Evolutionary conservation across 30 jellyfish, hydroid and myxozoan species (phyloP).

Genomic region (Aurelia sp.): DNA sequence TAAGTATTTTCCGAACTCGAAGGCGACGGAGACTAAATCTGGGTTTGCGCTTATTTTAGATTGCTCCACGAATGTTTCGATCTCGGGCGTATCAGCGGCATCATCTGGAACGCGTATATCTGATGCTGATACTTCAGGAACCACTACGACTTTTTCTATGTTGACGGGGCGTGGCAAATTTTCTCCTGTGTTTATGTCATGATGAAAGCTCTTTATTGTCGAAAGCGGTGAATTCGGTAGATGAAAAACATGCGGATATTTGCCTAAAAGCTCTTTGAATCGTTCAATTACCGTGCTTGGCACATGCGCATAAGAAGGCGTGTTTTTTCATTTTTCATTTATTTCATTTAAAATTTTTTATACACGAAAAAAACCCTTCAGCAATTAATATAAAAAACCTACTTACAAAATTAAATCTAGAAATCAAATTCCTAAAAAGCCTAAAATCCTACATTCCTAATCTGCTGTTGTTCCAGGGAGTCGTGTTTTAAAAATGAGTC

Average conservation of each 20-base stretch:
- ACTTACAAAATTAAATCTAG: too few relatives aligned
- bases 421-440: too few relatives aligned
- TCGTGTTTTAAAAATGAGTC: too few relatives aligned
- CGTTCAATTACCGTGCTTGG: conserved; percentile 2
- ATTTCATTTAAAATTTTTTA: too few relatives aligned
- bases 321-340: too few relatives aligned
- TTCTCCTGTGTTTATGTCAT: conserved; percentile 40
- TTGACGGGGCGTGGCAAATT: too few relatives aligned
- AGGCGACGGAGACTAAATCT: too few relatives aligned
- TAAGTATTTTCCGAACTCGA: neutral
- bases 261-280: neutral
- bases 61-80: too few relatives aligned
- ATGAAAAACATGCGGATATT: conserved; percentile 45
- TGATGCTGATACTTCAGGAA: neutral
- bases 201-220: conserved; percentile 36
- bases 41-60: neutral
- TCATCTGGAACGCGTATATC: neutral
- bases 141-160: conserved; percentile 34
- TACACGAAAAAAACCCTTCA: too few relatives aligned
- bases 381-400: too few relatives aligned
- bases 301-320: conserved; percentile 43
- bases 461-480: too few relatives aligned
- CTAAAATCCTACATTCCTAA: too few relatives aligned
- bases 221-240: conserved; percentile 56
- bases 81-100: neutral